Base-by-base conservation (phyloP, 2,797 vertebrate species). In the Hippopotamyrus pictus region DNA sequence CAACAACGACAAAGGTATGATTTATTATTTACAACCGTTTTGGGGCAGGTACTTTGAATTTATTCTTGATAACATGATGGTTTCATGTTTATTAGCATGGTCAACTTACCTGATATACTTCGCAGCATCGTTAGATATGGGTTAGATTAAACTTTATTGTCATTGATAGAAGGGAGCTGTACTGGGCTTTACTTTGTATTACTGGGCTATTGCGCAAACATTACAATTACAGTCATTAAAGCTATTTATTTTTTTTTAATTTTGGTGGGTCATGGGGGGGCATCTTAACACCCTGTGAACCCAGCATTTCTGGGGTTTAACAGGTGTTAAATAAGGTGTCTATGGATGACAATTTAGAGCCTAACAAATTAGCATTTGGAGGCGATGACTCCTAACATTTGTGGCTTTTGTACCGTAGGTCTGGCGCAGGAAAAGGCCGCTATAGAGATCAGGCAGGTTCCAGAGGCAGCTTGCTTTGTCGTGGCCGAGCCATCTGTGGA, bases 381-480 rank as follows among this genome's bases (percentile, higher is more conserved):
- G 5, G 7, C 9, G 73, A 29, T 25, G 22, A 17, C 22, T 57
- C 22, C 17, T 86, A 25, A 29, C 12, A 17, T 86, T 57, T 86
- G 1, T 86, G 9, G 6, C 29, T 88, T 44, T 88, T 79, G 25
- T 82, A 3, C 69, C 29, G 17, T 44, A 76, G 88, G 48, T 46
- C 48, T 84, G 57, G 48, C 41, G 0, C 57, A 86, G 44, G 57
- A 69, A 1, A 89, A 22, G 17, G 88, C 12, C 0, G 14, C 83
- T 41, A 0, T 84, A n/a, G 22, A 50, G 82, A 22, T 50, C 9
- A 44, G 82, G 5, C 54, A 89, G 59, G 88, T 89, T 86, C 82
- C 88, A 46, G 88, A 89, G 46, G 88, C 82, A 1, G 88, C 88
- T 22, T 89, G 88, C 29, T 89, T 89, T 7, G 57, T 89, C 9